phyloP scores from a whole-genome alignment of 2,113 vertebrate genomes.

The Rhinopomastus cyanomelas region DNA sequence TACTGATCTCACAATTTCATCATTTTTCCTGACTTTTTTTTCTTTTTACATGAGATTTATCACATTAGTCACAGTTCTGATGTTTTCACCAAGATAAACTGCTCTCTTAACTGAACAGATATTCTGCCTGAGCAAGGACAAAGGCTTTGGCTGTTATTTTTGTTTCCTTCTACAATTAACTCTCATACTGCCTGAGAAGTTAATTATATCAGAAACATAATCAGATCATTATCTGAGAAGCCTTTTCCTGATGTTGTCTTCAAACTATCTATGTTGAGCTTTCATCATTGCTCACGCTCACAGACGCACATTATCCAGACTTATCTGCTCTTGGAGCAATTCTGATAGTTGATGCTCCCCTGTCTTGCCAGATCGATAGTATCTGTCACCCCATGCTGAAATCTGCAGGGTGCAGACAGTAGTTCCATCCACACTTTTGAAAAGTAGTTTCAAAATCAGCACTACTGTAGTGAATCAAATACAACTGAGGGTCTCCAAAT shows the following conservation, averaged over 20 bases:
- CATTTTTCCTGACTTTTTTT: not conserved
- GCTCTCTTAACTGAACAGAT: not conserved
- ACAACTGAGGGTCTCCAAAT: not conserved
- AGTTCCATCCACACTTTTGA: not conserved
- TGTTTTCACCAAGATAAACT: not conserved
- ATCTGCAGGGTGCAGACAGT: not conserved
- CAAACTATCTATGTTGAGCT: not conserved
- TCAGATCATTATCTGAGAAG: not conserved
- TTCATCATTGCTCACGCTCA: not conserved
- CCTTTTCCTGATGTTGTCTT: not conserved
- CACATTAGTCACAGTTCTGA: not conserved
- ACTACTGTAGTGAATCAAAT: not conserved
- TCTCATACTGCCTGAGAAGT: not conserved
- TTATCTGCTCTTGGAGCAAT: not conserved
- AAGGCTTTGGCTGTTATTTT: not conserved
- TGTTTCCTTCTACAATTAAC: not conserved
- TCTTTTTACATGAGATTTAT: not conserved
- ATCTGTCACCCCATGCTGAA: not conserved
- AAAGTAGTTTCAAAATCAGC: not conserved
- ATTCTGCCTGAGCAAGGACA: not conserved
- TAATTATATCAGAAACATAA: constrained; percentile 2
- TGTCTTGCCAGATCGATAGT: not conserved
- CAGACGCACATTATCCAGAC: not conserved
- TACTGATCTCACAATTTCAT: not conserved
- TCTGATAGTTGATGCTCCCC: not conserved